phyloP scores from a whole-genome alignment of 2,113 vertebrate genomes.

The Rhineura floridana region DNA sequence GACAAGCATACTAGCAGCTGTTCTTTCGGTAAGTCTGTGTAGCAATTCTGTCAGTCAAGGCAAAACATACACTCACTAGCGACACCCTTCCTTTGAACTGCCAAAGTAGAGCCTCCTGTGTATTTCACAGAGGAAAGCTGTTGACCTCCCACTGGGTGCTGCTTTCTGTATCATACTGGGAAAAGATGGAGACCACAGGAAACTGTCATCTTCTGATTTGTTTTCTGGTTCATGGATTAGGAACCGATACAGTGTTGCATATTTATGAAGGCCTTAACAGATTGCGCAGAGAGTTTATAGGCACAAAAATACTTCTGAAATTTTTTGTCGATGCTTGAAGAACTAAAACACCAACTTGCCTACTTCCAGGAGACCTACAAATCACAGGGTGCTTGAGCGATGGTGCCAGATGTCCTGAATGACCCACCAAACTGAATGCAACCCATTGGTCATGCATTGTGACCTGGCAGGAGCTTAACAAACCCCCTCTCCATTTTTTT shows the following conservation, averaged over 20 bases:
- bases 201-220: neutral
- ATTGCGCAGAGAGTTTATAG: neutral
- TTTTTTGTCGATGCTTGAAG: neutral
- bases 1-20: neutral
- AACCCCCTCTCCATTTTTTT: neutral
- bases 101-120: neutral
- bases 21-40: slow-evolving; percentile 16
- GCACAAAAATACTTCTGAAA: neutral
- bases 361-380: neutral
- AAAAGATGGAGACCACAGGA: neutral
- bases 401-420: neutral
- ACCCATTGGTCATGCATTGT: neutral
- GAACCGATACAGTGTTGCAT: neutral
- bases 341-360: neutral
- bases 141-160: neutral
- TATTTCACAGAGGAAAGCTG: neutral
- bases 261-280: neutral
- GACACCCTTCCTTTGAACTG: slow-evolving; percentile 9
- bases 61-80: neutral
- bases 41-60: slow-evolving; percentile 3
- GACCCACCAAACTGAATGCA: neutral
- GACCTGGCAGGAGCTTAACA: neutral
- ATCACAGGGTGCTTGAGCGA: neutral
- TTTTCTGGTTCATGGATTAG: neutral
- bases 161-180: neutral